Base-by-base conservation (phyloP, 2,797 vertebrate genomes). In the Lophotriccus pileatus region DNA sequence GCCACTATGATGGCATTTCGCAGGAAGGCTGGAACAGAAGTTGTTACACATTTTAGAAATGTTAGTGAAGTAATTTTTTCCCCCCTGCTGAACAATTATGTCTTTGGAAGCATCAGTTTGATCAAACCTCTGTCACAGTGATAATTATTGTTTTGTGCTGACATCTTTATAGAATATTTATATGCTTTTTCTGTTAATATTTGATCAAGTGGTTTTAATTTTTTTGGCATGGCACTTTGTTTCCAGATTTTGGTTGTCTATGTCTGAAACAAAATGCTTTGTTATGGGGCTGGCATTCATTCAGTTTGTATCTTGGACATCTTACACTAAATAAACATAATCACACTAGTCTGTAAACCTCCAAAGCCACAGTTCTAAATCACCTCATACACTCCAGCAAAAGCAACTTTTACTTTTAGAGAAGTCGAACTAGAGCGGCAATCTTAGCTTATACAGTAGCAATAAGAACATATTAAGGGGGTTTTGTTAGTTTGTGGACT, bases 121-220 rank as follows among this genome's bases (percentile, higher is more conserved):
- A 89, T 77, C 83, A 95, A 93, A 89, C 75, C 58, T 91, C 53
- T 93, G 72, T 43, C 44, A 81, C 39, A 63, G 49, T 70, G 47
- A 59, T 95, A 86, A 92, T 95, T 94, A 91, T 77, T 95, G 90
- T 64, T 95, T 94, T 80, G 67, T 84, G 32, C 78, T 93, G 73
- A 92, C 50, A 80, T 72, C 77, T 96, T 94, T 92, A 90, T 95
- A 53, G 90, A 94, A 91, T 95, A 93, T 93, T 95, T 95, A 84
- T 89, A 55, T 80, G 52, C 3, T 83, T 91, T 91, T 87, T 81
- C 66, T 78, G 62, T 93, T 96, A 90, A 93, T 95, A 95, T 90
- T 96, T 95, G 50, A 85, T 84, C 46, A 73, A 43, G 34, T 88
- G 34, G 34, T 96, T 90, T 68, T 43, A 46, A 49, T 66, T 86